Conservation (phyloP, 2,888 invertebrate species). For the Eupeodes latifasciatus region DNA sequence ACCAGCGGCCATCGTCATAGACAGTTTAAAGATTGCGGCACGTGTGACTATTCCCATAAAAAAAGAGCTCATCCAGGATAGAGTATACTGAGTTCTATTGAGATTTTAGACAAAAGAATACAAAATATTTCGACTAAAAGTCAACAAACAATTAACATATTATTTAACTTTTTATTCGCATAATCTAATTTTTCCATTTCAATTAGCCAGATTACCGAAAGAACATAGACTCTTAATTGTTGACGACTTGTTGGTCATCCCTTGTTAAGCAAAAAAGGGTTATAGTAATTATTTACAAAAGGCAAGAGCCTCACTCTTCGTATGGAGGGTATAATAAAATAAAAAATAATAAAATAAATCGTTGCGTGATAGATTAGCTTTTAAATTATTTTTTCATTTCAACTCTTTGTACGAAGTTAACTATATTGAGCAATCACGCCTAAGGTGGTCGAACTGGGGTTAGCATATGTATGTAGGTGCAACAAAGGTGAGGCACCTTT, state of each 20-base stretch:
- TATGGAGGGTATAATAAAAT: not conserved
- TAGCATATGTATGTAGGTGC: not conserved
- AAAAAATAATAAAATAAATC: too few species aligned
- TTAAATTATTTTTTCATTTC: not conserved
- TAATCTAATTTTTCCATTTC: not conserved
- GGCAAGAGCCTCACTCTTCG: too few species aligned
- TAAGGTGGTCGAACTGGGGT: conserved; percentile 24
- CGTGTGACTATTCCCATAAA: conserved; percentile 2
- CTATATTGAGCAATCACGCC: conserved; percentile 29
- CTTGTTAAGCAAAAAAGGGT: too few species aligned
- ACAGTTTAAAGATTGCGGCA: not conserved
- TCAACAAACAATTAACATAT: not conserved
- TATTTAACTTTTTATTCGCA: not conserved
- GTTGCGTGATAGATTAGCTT: conserved; percentile 3
- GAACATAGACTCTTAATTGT: not conserved
- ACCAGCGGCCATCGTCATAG: not conserved
- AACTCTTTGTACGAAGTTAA: not conserved
- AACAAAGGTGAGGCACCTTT: conserved; percentile 25
- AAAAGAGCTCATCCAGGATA: not conserved
- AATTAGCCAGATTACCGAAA: conserved; percentile 13
- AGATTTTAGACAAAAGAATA: not conserved
- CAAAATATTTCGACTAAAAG: not conserved
- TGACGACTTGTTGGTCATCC: not conserved
- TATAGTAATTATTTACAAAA: not conserved
- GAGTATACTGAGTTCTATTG: not conserved